phyloP scores from a whole-genome alignment of 2,113 vertebrate species.

The Austrofundulus limnaeus region DNA sequence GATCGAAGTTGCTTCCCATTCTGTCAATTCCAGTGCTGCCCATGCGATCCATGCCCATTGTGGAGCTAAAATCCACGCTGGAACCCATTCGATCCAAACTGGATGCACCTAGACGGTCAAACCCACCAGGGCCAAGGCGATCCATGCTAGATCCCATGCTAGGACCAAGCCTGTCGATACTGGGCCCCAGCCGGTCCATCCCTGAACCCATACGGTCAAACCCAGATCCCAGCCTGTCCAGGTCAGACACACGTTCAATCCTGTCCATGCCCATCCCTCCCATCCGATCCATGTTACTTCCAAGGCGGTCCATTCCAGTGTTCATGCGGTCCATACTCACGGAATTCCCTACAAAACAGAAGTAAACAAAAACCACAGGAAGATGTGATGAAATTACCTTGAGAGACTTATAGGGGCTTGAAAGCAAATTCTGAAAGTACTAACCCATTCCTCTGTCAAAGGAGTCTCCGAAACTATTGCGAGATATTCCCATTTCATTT shows the following conservation, averaged over 20 bases:
- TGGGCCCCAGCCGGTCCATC: constrained; percentile 89
- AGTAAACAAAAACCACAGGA: neutral
- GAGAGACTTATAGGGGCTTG: neutral
- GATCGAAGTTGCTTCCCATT: constrained; percentile 73
- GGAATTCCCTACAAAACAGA: constrained; percentile 68
- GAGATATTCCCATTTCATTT: constrained; percentile 90
- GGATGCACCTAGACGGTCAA: constrained; percentile 85
- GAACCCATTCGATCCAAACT: constrained; percentile 88
- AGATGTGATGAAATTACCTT: neutral
- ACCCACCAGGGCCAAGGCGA: constrained; percentile 84
- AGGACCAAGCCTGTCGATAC: constrained; percentile 87
- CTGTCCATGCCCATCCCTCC: constrained; percentile 83
- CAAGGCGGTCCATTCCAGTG: constrained; percentile 85
- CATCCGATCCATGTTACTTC: constrained; percentile 82
- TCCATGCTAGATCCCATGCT: constrained; percentile 89
- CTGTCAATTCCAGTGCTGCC: constrained; percentile 73
- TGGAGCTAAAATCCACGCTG: constrained; percentile 74
- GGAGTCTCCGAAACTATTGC: constrained; percentile 87
- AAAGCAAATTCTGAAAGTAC: constrained; percentile 56
- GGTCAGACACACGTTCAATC: constrained; percentile 87
- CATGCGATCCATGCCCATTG: constrained; percentile 81
- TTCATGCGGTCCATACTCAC: constrained; percentile 87
- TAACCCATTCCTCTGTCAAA: constrained; percentile 90
- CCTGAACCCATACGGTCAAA: constrained; percentile 89
- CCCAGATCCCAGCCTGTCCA: constrained; percentile 87